A percentile compares a stretch with the other conserved stretches of the same genome.
Evolutionary conservation across 2,797 vertebrate species (phyloP).

Genomic region (Syncerus caffer): DNA sequence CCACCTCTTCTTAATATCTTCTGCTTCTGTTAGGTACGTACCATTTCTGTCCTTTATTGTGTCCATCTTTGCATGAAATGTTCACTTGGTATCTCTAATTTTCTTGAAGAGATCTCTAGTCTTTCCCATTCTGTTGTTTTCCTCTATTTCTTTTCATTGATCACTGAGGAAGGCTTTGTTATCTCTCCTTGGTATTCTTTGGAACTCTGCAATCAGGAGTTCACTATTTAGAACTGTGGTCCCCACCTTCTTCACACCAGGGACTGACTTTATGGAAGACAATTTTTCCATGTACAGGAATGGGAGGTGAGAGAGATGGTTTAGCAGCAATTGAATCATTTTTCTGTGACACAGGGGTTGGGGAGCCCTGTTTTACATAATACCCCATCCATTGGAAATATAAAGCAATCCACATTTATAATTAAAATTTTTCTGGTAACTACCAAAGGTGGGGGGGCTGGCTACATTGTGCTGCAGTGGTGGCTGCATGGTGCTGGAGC

Average conservation of each 20-base stretch:
- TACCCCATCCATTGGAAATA: background rate
- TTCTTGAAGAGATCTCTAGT: background rate
- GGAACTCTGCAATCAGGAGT: background rate
- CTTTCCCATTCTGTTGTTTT: background rate
- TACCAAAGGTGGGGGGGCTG: background rate
- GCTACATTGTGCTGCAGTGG: background rate
- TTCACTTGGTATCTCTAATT: background rate
- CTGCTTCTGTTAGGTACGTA: background rate
- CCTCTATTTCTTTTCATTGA: background rate
- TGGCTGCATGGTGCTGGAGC: background rate
- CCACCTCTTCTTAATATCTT: background rate
- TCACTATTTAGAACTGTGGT: background rate
- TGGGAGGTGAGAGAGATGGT: background rate
- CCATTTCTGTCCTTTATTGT: background rate
- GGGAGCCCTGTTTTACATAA: background rate
- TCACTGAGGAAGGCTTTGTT: background rate
- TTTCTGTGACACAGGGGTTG: background rate
- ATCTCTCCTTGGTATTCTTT: too few species aligned
- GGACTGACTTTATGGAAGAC: background rate
- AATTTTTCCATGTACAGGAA: background rate
- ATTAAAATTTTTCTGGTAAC: background rate
- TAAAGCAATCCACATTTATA: background rate
- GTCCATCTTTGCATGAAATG: background rate
- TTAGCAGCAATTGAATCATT: background rate
- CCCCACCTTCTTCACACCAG: background rate